These are phyloP conservation scores for Centropus bengalensis DNA, from an alignment of 2,113 vertebrate species.

Conservation along the genomic window DNA sequence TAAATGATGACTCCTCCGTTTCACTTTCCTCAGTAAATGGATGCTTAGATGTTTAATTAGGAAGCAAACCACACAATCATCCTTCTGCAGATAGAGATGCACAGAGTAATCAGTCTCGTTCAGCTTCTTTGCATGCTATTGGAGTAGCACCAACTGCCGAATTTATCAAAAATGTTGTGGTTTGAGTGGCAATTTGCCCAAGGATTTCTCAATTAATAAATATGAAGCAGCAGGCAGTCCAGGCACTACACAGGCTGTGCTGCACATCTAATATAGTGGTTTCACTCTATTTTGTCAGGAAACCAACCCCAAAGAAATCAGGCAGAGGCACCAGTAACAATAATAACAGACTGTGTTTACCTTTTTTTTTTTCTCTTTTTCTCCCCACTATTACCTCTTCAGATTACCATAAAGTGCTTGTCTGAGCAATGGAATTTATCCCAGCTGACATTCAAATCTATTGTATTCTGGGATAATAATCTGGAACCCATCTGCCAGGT, in stretches of 20 bases:
- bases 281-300: neutral
- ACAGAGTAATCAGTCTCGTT: neutral
- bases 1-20: neutral
- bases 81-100: slow-evolving; percentile 7
- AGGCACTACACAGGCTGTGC: neutral
- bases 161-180: slow-evolving; percentile 25
- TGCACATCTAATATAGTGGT: neutral
- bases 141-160: slow-evolving; percentile 9
- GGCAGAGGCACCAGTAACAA: neutral
- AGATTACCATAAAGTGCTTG: neutral
- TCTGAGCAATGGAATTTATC: neutral
- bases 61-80: slow-evolving; percentile 52
- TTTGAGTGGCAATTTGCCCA: slow-evolving; percentile 41
- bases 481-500: neutral
- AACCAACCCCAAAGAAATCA: slow-evolving; percentile 5
- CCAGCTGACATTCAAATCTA: neutral
- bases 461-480: neutral
- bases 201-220: slow-evolving; percentile 49
- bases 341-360: neutral
- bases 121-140: slow-evolving; percentile 44
- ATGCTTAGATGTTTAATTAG: slow-evolving; percentile 61
- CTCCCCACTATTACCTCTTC: neutral
- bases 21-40: neutral
- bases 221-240: slow-evolving; percentile 29
- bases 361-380: neutral